Conservation (phyloP, 92 coral and sea anemone species). For the Metridium senile region DNA sequence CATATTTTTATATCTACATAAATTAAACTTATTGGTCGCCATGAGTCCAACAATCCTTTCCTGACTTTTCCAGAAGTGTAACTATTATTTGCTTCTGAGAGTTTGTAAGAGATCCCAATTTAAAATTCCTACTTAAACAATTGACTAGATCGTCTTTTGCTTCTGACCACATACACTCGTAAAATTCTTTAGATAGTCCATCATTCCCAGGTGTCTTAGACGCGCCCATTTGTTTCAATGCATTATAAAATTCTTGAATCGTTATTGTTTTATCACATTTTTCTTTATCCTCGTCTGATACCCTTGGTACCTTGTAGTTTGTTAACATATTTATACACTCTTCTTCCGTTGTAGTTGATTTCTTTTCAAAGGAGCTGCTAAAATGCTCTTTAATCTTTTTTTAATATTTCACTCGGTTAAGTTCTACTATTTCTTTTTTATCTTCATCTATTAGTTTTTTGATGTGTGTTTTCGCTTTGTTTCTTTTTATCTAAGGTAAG, state of each 20-base stretch:
- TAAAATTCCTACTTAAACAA: slow-evolving; percentile 1
- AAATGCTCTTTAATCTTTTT: neutral
- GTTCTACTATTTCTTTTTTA: neutral
- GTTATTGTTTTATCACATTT: neutral
- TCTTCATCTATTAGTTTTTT: neutral
- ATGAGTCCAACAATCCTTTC: neutral
- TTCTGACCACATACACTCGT: neutral
- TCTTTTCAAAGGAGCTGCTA: neutral
- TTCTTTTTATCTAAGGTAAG: slow-evolving; percentile 2
- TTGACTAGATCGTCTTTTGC: neutral
- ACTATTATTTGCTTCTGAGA: slow-evolving; percentile 19
- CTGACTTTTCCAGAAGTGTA: slow-evolving; percentile 16
- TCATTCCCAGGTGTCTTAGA: slow-evolving; percentile 22
- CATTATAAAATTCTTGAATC: neutral
- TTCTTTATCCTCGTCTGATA: neutral
- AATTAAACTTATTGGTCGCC: slow-evolving; percentile 26
- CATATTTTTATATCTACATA: slow-evolving; percentile 30
- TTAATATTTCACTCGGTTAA: neutral
- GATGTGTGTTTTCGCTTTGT: slow-evolving; percentile 9
- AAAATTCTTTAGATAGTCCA: slow-evolving; percentile 19
- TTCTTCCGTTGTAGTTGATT: neutral
- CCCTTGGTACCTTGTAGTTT: neutral
- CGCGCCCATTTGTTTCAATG: slow-evolving; percentile 14
- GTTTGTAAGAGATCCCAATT: neutral
- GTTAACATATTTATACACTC: neutral